Evolutionary conservation across 2,888 invertebrate genomes (phyloP).

Genomic region (Cheilosia urbana): DNA sequence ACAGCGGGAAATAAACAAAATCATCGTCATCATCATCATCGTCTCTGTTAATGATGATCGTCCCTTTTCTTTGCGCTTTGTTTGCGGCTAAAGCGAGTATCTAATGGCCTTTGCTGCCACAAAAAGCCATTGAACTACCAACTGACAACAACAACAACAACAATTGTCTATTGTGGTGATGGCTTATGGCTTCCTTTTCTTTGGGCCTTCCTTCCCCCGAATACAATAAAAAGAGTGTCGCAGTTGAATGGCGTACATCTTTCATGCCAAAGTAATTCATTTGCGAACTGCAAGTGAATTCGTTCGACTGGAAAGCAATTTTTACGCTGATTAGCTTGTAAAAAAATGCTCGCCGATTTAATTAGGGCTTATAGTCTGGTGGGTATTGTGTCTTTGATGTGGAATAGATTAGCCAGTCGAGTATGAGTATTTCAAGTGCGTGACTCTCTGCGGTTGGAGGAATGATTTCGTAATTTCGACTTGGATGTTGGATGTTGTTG

Average conservation of each 20-base stretch:
- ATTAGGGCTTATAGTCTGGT: slow-evolving; percentile 48
- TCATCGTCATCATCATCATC: slow-evolving; percentile 5
- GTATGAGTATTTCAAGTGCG: slow-evolving; percentile 55
- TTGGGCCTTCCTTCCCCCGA: slow-evolving; percentile 5
- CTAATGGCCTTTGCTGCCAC: slow-evolving; percentile 39
- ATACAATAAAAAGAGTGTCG: slow-evolving; percentile 42
- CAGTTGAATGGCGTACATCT: slow-evolving; percentile 60
- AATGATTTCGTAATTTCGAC: slow-evolving; percentile 41
- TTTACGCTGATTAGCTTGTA: slow-evolving; percentile 61
- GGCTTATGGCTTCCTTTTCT: slow-evolving; percentile 16
- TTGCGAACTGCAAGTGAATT: slow-evolving; percentile 48
- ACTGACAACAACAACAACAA: slow-evolving; percentile 5
- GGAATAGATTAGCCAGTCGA: slow-evolving; percentile 64
- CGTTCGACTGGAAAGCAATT: slow-evolving; percentile 71
- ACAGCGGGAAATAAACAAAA: slow-evolving; percentile 3
- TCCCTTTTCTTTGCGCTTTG: slow-evolving; percentile 18
- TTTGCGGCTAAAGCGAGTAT: slow-evolving; percentile 29
- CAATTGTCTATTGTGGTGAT: slow-evolving; percentile 27
- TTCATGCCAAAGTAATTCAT: slow-evolving; percentile 45
- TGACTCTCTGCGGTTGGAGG: slow-evolving; percentile 8
- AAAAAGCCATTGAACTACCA: slow-evolving; percentile 62
- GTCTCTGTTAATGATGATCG: slow-evolving; percentile 20
- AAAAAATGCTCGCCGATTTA: slow-evolving; percentile 55
- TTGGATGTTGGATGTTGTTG: slow-evolving; percentile 6
- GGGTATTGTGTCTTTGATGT: slow-evolving; percentile 24